These are phyloP conservation scores for Oxyura jamaicensis DNA, from an alignment of 2,113 vertebrate species.

Conservation along the genomic window DNA sequence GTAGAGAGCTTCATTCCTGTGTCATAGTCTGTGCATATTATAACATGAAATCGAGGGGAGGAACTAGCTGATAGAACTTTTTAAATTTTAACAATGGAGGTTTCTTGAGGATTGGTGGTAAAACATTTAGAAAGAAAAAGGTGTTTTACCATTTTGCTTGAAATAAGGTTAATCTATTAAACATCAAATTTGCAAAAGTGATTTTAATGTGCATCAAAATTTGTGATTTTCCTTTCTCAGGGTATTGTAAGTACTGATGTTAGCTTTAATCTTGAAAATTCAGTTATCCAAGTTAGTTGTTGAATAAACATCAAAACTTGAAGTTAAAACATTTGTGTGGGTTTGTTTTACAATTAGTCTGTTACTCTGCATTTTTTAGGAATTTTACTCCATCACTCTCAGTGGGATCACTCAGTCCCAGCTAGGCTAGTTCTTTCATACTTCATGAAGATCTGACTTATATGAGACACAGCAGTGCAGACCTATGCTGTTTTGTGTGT, in stretches of 20 bases:
- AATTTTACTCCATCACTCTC: not conserved
- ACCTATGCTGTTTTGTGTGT: not conserved
- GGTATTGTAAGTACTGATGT: not conserved
- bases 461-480: not conserved
- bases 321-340: not conserved
- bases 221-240: not conserved
- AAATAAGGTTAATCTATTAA: not conserved
- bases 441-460: not conserved
- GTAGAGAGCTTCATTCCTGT: not conserved
- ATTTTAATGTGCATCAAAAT: not conserved
- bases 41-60: not conserved
- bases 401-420: not conserved
- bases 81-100: not conserved
- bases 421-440: not conserved
- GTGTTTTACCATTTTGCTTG: not conserved
- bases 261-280: not conserved
- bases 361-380: not conserved
- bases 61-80: not conserved
- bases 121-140: not conserved
- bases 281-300: not conserved
- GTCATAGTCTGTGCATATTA: not conserved
- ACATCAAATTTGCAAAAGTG: not conserved
- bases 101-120: not conserved
- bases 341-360: not conserved
- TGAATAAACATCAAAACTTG: not conserved